Evolutionary conservation across 2,888 invertebrate species (phyloP).

Genomic region (Zaprionus obscuricornis): DNA sequence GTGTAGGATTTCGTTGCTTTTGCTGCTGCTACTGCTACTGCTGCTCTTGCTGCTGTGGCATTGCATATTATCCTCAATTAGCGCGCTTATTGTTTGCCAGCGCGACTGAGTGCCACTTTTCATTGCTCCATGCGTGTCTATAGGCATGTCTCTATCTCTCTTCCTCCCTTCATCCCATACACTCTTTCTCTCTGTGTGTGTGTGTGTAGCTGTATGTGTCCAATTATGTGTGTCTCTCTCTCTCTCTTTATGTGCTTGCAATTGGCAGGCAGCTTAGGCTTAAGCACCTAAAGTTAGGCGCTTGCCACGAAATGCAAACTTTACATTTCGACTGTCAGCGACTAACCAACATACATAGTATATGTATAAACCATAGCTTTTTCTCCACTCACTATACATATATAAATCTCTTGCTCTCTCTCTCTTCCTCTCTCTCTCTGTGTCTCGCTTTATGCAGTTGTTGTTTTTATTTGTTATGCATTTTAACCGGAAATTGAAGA

Average conservation of each 20-base stretch:
- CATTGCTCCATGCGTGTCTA: conserved; percentile 7
- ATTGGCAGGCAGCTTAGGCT: conserved; percentile 63
- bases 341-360: too few species aligned
- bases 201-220: conserved; percentile 19
- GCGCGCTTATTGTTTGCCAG: conserved; percentile 69
- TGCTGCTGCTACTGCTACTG: too few species aligned
- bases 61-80: conserved; percentile 73
- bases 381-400: neutral
- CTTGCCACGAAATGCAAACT: conserved; percentile 69
- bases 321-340: conserved; percentile 59
- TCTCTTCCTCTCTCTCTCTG: neutral
- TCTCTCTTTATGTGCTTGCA: conserved; percentile 27
- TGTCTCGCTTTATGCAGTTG: conserved; percentile 25
- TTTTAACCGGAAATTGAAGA: conserved; percentile 78
- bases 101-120: conserved; percentile 29
- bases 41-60: conserved; percentile 37
- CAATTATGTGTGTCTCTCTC: conserved; percentile 32
- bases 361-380: conserved; percentile 50
- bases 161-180: neutral
- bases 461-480: conserved; percentile 76
- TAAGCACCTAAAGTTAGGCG: conserved; percentile 68
- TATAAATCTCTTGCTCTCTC: neutral
- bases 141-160: neutral
- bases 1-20: conserved; percentile 24
- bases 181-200: conserved; percentile 1